phyloP scores from a whole-genome alignment of 1,140 invertebrate species.

The Scaptomyza hsui region DNA sequence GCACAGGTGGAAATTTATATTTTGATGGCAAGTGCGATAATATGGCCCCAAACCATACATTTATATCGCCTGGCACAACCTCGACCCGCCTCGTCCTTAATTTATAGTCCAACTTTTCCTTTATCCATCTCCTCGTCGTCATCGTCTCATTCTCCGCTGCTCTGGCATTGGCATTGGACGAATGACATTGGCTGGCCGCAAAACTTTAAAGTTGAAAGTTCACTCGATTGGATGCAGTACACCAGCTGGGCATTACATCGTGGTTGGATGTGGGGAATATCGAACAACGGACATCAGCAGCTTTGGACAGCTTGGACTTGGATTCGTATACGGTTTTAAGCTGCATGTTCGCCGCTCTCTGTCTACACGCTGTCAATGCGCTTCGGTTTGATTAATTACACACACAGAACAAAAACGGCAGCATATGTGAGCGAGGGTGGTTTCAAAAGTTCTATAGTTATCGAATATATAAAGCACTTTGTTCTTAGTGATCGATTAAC shows the following conservation, averaged over 20 bases:
- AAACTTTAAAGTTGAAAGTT: slow-evolving; percentile 69
- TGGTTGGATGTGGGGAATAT: neutral
- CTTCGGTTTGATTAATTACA: slow-evolving; percentile 76
- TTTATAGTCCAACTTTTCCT: slow-evolving; percentile 47
- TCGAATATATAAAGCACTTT: neutral
- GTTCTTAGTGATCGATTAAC: no score
- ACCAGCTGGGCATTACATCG: neutral
- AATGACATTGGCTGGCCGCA: slow-evolving; percentile 57
- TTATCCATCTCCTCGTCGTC: slow-evolving; percentile 5
- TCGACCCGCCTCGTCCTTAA: slow-evolving; percentile 24
- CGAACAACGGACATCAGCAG: neutral
- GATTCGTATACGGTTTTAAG: slow-evolving; percentile 33
- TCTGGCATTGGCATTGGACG: slow-evolving; percentile 53
- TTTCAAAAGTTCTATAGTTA: neutral
- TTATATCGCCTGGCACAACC: slow-evolving; percentile 37
- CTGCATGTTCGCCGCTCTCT: slow-evolving; percentile 54
- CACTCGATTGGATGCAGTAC: slow-evolving; percentile 34
- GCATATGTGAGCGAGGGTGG: slow-evolving; percentile 44
- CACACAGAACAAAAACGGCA: slow-evolving; percentile 6
- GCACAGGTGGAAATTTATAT: slow-evolving; percentile 79
- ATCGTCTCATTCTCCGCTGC: neutral
- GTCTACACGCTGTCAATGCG: slow-evolving; percentile 78
- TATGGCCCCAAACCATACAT: slow-evolving; percentile 57
- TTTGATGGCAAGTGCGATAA: slow-evolving; percentile 79
- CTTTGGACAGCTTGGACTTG: slow-evolving; percentile 19